Conservation (phyloP, 2,797 vertebrate species). For the Agapornis canus region DNA sequence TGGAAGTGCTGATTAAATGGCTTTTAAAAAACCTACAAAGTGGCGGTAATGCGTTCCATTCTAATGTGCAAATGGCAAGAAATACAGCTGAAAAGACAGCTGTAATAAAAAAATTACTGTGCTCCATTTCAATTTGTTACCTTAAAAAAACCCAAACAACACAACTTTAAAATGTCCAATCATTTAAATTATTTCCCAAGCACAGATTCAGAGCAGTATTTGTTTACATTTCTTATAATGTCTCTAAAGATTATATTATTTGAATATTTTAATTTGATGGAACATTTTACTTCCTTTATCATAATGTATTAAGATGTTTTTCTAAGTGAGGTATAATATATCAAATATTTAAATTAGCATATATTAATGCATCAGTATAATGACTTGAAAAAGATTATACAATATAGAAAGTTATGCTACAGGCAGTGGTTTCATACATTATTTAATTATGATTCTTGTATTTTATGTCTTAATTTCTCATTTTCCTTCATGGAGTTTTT, state of each 20-base stretch:
- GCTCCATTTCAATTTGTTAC: constrained; percentile 8
- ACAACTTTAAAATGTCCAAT: neutral
- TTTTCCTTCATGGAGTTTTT: neutral
- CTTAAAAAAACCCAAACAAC: neutral
- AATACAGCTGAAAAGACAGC: constrained; percentile 10
- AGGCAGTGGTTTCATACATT: neutral
- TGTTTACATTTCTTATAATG: neutral
- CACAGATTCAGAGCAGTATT: neutral
- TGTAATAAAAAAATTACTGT: neutral
- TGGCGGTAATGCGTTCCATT: neutral
- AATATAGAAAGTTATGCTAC: neutral
- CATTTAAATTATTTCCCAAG: neutral
- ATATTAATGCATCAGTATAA: neutral
- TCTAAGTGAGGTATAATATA: neutral
- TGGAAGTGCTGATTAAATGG: constrained; percentile 23
- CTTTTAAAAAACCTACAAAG: constrained; percentile 16
- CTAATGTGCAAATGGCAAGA: constrained; percentile 16
- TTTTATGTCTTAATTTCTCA: neutral
- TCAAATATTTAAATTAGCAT: neutral
- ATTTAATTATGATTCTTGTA: neutral
- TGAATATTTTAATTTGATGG: neutral
- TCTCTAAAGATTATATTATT: neutral
- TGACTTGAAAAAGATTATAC: neutral
- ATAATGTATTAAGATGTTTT: neutral
- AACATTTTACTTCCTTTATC: neutral